Conservation (phyloP, 2,797 vertebrate genomes). For the Thaleichthys pacificus region DNA sequence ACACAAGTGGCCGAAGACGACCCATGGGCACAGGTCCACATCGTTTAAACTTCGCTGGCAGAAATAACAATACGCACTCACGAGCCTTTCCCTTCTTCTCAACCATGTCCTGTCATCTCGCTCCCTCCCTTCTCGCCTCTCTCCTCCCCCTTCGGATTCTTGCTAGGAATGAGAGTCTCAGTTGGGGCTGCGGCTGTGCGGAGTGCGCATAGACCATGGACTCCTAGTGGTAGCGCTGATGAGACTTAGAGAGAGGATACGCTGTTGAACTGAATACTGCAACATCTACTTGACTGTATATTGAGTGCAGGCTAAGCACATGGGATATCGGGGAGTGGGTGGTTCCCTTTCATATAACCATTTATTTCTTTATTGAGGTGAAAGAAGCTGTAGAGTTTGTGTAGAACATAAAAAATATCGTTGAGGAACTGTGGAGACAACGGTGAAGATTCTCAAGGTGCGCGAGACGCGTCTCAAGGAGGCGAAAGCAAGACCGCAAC, state of each 20-base stretch:
- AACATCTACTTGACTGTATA: slow-evolving; percentile 54
- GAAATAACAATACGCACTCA: slow-evolving; percentile 42
- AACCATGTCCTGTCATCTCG: slow-evolving; percentile 49
- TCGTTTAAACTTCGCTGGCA: slow-evolving; percentile 27
- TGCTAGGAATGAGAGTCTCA: slow-evolving; percentile 53
- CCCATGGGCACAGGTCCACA: slow-evolving; percentile 11
- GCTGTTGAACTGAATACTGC: slow-evolving; percentile 57
- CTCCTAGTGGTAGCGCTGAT: slow-evolving; percentile 68
- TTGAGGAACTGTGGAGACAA: slow-evolving; percentile 47
- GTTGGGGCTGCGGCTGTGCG: slow-evolving; percentile 67
- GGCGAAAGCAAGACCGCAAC: slow-evolving; percentile 39
- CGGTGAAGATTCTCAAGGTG: slow-evolving; percentile 59
- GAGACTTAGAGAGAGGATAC: slow-evolving; percentile 55
- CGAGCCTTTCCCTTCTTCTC: slow-evolving; percentile 50
- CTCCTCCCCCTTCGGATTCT: slow-evolving; percentile 44
- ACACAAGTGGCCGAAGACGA: too few species aligned
- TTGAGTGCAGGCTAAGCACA: slow-evolving; percentile 49
- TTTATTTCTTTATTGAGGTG: slow-evolving; percentile 20
- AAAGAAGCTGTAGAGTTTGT: slow-evolving; percentile 27
- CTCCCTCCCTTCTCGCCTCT: slow-evolving; percentile 16
- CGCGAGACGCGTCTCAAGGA: slow-evolving; percentile 54
- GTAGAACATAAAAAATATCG: slow-evolving; percentile 7
- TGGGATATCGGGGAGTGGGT: slow-evolving; percentile 38
- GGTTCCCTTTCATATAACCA: slow-evolving; percentile 18
- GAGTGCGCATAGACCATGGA: slow-evolving; percentile 64